phyloP scores from a whole-genome alignment of 2,797 vertebrate species.

The Epinephelus coioides region DNA sequence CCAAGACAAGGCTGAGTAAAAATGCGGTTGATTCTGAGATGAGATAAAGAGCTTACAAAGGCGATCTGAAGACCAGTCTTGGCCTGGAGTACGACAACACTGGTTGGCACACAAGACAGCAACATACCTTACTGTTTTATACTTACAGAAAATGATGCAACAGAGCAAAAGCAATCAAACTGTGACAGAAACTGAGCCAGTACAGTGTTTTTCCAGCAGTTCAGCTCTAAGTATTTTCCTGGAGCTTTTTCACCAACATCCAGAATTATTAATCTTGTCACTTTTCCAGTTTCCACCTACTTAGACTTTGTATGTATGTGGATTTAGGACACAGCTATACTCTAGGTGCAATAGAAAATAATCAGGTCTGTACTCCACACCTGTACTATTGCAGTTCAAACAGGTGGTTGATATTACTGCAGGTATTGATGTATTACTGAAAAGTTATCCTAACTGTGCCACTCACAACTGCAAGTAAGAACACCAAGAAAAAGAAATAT shows the following conservation, averaged over 20 bases:
- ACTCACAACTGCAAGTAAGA: constrained; percentile 8
- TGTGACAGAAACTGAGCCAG: too few relatives aligned
- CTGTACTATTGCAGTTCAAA: constrained; percentile 12
- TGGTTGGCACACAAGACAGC: too few relatives aligned
- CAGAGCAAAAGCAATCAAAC: too few relatives aligned
- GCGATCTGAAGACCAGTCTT: too few relatives aligned
- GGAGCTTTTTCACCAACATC: not conserved
- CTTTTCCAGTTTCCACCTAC: not conserved
- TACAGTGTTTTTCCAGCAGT: too few relatives aligned
- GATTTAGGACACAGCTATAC: not conserved
- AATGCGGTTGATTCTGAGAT: too few relatives aligned
- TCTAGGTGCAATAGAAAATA: not conserved
- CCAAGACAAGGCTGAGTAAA: too few relatives aligned
- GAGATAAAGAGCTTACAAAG: too few relatives aligned
- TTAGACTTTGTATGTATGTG: not conserved
- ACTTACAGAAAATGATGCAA: too few relatives aligned
- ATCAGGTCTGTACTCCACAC: not conserved
- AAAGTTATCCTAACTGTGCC: constrained; percentile 37
- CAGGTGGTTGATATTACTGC: constrained; percentile 39
- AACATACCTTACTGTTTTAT: too few relatives aligned
- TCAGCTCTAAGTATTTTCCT: not conserved
- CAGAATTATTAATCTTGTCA: not conserved
- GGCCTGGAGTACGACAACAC: too few relatives aligned
- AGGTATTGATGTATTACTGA: constrained; percentile 34
- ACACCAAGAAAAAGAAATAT: constrained; percentile 9